phyloP scores from a whole-genome alignment of 2,797 vertebrate species.

The Gouania willdenowi region DNA sequence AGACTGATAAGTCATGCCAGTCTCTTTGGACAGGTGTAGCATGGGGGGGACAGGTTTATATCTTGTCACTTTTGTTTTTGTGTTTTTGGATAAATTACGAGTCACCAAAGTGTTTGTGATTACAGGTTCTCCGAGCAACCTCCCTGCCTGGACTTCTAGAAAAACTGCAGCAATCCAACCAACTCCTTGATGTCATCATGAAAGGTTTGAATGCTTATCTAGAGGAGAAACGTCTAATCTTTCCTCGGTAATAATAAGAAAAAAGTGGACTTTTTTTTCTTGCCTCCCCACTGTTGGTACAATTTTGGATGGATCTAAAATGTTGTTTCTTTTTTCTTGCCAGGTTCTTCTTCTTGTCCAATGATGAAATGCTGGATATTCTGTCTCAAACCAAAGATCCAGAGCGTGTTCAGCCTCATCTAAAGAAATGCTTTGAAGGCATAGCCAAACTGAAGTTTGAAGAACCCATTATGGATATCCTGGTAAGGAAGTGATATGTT shows the following conservation, averaged over 20 bases:
- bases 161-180: conserved; percentile 84
- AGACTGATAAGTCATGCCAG: too few relatives aligned
- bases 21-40: too few relatives aligned
- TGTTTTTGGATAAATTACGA: neutral
- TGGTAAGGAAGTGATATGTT: conserved; percentile 37
- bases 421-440: conserved; percentile 98
- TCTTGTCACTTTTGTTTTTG: too few relatives aligned
- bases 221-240: conserved; percentile 94
- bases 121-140: conserved; percentile 87
- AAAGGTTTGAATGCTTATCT: conserved; percentile 94
- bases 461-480: conserved; percentile 91
- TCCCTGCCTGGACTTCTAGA: conserved; percentile 84
- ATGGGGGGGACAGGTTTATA: too few relatives aligned
- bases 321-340: neutral
- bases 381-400: conserved; percentile 97
- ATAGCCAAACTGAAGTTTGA: conserved; percentile 93
- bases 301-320: too few relatives aligned
- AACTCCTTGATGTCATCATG: conserved; percentile 89
- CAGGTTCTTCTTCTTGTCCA: conserved; percentile 98
- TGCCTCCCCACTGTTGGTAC: neutral
- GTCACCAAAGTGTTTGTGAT: conserved; percentile 5
- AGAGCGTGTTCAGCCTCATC: conserved; percentile 89
- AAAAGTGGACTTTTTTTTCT: neutral
- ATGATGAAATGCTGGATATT: conserved; percentile 98
- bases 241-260: conserved; percentile 81